Evolutionary conservation across 2,888 invertebrate species (phyloP), one percentile per base, ranked within the genome.

Genomic region (Leptarthrus brevirostris): DNA sequence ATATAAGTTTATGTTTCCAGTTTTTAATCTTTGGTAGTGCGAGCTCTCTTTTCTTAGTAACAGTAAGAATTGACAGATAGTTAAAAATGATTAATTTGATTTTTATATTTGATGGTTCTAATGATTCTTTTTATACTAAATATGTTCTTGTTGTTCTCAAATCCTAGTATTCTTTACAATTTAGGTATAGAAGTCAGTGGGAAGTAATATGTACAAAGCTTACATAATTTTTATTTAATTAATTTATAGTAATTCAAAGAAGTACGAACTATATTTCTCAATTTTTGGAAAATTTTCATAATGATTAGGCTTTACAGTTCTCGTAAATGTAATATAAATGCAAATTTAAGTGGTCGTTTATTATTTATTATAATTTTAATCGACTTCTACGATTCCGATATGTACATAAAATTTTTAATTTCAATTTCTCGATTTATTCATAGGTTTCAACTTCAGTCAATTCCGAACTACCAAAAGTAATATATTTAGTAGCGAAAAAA

Each of bases 381-480:
- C 30, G 30, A 30, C 8, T 30, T 30, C 30, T 30, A 30, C 8
- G 8, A 3, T n/a, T 40, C n/a, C 40, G 40, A 40, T 40, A 40
- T 40, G 40, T 40, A 40, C 40, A 40, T 3, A 40, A 30, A 30
- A 40, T 30, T 30, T 30, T 30, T 6, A 40, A 40, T 40, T n/a
- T 40, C n/a, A 40, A 40, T 3, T 8, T 40, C n/a, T 12, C 1
- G 8, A 40, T 12, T 40, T 12, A 12, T n/a, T 1, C 40, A 40
- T 30, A 30, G 30, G 8, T 30, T 5, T 30, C 30, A 30, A 83
- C 83, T 91, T 76, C 91, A 89, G 82, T 91, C 91, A 53, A 91
- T 91, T 82, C 91, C 91, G n/a, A n/a, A n/a, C n/a, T n/a, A n/a
- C n/a, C n/a, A n/a, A n/a, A n/a, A n/a, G n/a, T n/a, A n/a, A n/a